These are phyloP conservation scores for Zelostemma sp. DNA, from an alignment of 1,140 invertebrate genomes.

Conservation along the genomic window DNA sequence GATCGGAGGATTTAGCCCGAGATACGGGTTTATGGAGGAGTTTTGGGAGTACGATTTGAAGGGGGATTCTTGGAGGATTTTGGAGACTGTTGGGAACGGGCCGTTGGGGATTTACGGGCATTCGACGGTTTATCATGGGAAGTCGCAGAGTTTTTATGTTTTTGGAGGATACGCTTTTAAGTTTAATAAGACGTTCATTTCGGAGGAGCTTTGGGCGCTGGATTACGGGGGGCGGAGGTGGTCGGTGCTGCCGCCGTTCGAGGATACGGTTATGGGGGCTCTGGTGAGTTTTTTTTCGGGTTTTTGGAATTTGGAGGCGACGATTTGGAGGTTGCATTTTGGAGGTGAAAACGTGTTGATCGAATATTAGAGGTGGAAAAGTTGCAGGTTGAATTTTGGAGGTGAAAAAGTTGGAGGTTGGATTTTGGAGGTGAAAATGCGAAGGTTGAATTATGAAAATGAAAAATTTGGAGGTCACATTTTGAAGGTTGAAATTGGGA, in stretches of 20 bases:
- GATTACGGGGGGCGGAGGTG: conserved; percentile 82
- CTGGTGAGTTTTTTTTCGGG: conserved; percentile 50
- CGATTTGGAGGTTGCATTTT: no score
- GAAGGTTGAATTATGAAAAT: no score
- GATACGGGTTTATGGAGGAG: conserved; percentile 80
- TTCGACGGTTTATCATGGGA: conserved; percentile 86
- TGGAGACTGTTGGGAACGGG: conserved; percentile 78
- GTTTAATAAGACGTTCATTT: conserved; percentile 78
- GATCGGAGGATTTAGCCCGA: conserved; percentile 89
- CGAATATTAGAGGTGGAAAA: no score
- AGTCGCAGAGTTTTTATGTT: conserved; percentile 87
- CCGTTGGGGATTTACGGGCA: conserved; percentile 91
- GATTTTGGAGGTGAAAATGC: no score
- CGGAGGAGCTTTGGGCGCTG: conserved; percentile 82
- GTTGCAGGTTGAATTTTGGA: no score
- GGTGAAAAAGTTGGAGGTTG: no score
- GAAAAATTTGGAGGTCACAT: no score
- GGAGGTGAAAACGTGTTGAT: no score
- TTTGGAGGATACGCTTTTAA: conserved; percentile 89
- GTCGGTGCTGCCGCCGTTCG: conserved; percentile 82
- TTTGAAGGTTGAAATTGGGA: no score
- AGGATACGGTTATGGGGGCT: conserved; percentile 68
- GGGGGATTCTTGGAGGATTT: conserved; percentile 77
- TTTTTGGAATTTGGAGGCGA: no score
- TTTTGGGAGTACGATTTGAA: conserved; percentile 88